phyloP scores from a whole-genome alignment of 2,888 invertebrate genomes.

The Drosophila suboccidentalis region DNA sequence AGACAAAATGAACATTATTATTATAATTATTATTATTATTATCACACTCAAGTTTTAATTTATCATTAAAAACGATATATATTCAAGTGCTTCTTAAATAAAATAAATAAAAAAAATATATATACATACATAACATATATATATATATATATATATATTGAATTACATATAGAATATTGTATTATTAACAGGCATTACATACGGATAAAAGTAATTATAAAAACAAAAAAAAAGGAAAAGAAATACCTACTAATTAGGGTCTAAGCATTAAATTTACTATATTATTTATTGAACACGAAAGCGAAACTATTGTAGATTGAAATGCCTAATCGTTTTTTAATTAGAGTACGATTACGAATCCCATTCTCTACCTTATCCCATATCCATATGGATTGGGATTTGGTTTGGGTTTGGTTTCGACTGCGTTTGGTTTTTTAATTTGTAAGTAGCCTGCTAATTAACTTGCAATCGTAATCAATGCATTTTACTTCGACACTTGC shows the following conservation, averaged over 20 bases:
- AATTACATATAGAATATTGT: slow-evolving; percentile 65
- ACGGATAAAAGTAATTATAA: slow-evolving; percentile 29
- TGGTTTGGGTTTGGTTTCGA: slow-evolving; percentile 13
- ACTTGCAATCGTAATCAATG: slow-evolving; percentile 68
- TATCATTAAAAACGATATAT: slow-evolving; percentile 84
- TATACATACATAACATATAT: slow-evolving; percentile 53
- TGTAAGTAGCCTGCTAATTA: slow-evolving; percentile 71
- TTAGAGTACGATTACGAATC: slow-evolving; percentile 35
- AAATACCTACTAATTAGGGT: slow-evolving; percentile 68
- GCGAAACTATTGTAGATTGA: slow-evolving; percentile 61
- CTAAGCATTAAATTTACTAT: slow-evolving; percentile 69
- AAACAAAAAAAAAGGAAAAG: slow-evolving; percentile 6
- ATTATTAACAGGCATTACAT: slow-evolving; percentile 61
- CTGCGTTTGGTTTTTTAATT: slow-evolving; percentile 72
- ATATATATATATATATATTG: slow-evolving; percentile 61
- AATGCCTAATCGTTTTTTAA: slow-evolving; percentile 61
- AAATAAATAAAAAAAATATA: slow-evolving; percentile 72
- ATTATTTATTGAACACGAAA: slow-evolving; percentile 62
- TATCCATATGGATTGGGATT: neutral
- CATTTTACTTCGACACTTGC: slow-evolving; percentile 66
- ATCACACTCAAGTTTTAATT: slow-evolving; percentile 76
- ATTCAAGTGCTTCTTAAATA: slow-evolving; percentile 86
- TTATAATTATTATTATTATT: slow-evolving; percentile 33
- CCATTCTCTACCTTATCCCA: neutral
- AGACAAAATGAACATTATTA: slow-evolving; percentile 25